Conservation (phyloP, 1,140 invertebrate genomes). For the Drosophila subpulchrella region DNA sequence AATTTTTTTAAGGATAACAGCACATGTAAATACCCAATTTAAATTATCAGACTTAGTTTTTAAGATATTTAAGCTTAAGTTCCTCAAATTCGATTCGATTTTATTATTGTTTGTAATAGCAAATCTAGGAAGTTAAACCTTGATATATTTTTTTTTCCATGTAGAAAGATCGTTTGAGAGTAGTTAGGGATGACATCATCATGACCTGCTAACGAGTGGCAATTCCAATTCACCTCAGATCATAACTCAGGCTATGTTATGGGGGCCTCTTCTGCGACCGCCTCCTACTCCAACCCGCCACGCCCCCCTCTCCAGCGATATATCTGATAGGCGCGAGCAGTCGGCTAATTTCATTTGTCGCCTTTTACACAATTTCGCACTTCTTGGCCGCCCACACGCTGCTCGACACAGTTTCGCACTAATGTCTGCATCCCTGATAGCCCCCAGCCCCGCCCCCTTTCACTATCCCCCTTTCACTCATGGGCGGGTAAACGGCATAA, state of each 20-base stretch:
- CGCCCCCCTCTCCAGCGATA: conserved; percentile 19
- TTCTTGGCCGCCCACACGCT: conserved; percentile 70
- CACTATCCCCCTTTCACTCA: conserved; percentile 12
- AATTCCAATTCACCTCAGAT: conserved; percentile 49
- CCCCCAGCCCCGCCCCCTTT: conserved; percentile 16
- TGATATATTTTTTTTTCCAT: neutral
- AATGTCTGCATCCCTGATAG: conserved; percentile 32
- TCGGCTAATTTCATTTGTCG: conserved; percentile 67
- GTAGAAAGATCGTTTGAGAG: neutral
- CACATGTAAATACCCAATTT: too few relatives aligned
- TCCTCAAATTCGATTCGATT: neutral
- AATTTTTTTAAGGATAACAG: too few relatives aligned
- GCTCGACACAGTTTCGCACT: conserved; percentile 67
- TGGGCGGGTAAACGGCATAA: conserved; percentile 34
- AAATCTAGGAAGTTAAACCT: neutral
- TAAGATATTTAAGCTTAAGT: too few relatives aligned
- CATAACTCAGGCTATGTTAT: conserved; percentile 43
- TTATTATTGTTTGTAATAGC: neutral
- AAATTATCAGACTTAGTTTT: too few relatives aligned
- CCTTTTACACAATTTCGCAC: conserved; percentile 75
- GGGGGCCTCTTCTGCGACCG: conserved; percentile 21
- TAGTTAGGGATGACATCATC: conserved; percentile 61
- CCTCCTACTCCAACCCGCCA: neutral
- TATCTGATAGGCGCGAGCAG: conserved; percentile 36
- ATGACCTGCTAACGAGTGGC: conserved; percentile 45